Base-by-base conservation (phyloP, 2,888 invertebrate species). In the Idaea dimidiata region DNA sequence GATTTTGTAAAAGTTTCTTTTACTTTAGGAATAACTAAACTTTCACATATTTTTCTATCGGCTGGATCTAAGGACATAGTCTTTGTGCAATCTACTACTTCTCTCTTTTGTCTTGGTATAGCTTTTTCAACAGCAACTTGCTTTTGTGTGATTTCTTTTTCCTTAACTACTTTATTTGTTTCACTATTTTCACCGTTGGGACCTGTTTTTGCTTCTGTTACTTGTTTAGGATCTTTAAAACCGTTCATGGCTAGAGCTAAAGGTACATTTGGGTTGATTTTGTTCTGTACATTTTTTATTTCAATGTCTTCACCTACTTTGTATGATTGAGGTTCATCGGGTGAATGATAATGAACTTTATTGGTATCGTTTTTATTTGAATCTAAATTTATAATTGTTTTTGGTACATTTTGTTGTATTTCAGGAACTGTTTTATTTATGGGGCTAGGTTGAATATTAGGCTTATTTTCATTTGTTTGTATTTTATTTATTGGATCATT, bases 281-380 rank as follows among this genome's bases (percentile, higher is more conserved):
- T 65, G 54, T 58, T 64, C 65, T 31, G 66, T 68, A 66, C 43
- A 1, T 56, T 32, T 54, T 75, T 70, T 0, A 71, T 75, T 66
- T 83, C 78, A 32, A 66, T 62, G 63, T 88, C 87, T 76, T 91
- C 89, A 0, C 89, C 89, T 77, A 77, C 71, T 74, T 84, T 86
- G 58, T 91, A 89, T 0, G 89, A 91, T 66, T 88, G 81, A 0
- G 90, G 89, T 76, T 89, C 91, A 59, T 89, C 91, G 0, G 79
- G 79, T 0, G 83, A 79, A 64, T 91, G 89, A 0, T 73, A 78
- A 73, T 91, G 89, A 56, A 61, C 60, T 54, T 73, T 72, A 0
- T 53, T 56, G 18, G 24, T 57, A 8, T 66, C 64, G 58, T 60
- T 67, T 55, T 64, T 18, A n/a, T 54, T 59, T 0, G 14, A 58